phyloP scores from a whole-genome alignment of 2,888 invertebrate species.

The Pimpla rufipes region DNA sequence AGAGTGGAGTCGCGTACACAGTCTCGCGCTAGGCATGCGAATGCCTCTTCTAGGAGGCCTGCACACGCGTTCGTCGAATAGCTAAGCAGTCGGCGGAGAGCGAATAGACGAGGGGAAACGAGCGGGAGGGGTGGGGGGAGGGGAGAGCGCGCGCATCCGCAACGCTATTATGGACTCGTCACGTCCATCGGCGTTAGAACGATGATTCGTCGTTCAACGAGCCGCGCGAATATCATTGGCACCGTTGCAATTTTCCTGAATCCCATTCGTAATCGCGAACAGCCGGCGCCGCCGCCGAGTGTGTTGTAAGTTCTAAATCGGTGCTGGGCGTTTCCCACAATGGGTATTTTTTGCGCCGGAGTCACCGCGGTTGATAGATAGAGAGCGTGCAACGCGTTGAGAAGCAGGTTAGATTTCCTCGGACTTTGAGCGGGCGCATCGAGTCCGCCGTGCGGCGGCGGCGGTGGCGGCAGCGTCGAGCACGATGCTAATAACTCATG shows the following conservation, averaged over 20 bases:
- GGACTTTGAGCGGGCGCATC: slow-evolving; percentile 32
- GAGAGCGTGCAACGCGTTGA: not conserved
- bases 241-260: slow-evolving; percentile 36
- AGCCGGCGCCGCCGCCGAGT: not conserved
- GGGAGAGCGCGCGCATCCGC: slow-evolving; percentile 6
- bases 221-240: slow-evolving; percentile 48
- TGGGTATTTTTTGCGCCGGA: not conserved
- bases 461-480: not conserved
- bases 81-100: not conserved
- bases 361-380: slow-evolving; percentile 24
- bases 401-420: slow-evolving; percentile 37
- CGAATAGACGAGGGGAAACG: not conserved
- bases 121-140: not conserved
- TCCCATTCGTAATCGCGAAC: not conserved
- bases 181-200: slow-evolving; percentile 12
- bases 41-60: not conserved
- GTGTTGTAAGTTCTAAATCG: slow-evolving; percentile 15
- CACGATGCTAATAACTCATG: not conserved
- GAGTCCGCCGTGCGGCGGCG: no score
- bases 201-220: slow-evolving; percentile 16
- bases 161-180: slow-evolving; percentile 27
- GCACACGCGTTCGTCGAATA: slow-evolving; percentile 19
- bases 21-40: not conserved
- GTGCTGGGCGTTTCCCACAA: slow-evolving; percentile 32
- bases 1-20: not conserved